Base-by-base conservation (phyloP, 1,140 invertebrate genomes). In the Patella vulgata region DNA sequence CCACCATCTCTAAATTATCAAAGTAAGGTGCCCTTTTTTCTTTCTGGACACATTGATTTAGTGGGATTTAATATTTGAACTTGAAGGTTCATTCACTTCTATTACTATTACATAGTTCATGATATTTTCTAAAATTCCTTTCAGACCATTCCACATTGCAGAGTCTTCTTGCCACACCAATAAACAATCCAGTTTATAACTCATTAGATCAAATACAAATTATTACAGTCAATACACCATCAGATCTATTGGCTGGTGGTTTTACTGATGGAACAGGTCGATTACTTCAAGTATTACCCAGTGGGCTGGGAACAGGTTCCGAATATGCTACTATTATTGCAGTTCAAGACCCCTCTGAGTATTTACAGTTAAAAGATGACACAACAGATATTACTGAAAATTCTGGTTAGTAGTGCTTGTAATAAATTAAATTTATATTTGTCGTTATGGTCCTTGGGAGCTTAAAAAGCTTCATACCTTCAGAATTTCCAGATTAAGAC, bases 161-260 rank as follows among this genome's bases (percentile, higher is more conserved):
- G 59, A 73, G 77, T 25, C 44, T 81, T 1, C 59, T 81, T 23
- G 72, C 79, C 1, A 65, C 77, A 19, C 75, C 78, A 21, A 55
- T 74, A 8, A 60, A 67, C 0, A 69, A 73, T 23, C 52, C 75
- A 9, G 51, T 75, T 3, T 50, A 59, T 12, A 58, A 70, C 11
- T 68, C 66, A 52, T 72, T 74, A 19, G 73, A 66, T 11, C 43
- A 56, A 62, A 76, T 81, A 39, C 79, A 81, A 59, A 77, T 81
- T n/a, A 77, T 81, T 55, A 73, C 76, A 33, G 57, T 80, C 39
- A 65, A 72, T 12, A 68, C 63, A 25, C 58, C 73, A 0, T 63
- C 50, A 43, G 71, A 75, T n/a, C 47, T 78, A 11, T 21, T 74
- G 8, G 62, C 65, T 12, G 53, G 67, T 25, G 57, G 48, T 2